Conservation (phyloP, 1,140 invertebrate genomes). For the Drosophila lowei region DNA sequence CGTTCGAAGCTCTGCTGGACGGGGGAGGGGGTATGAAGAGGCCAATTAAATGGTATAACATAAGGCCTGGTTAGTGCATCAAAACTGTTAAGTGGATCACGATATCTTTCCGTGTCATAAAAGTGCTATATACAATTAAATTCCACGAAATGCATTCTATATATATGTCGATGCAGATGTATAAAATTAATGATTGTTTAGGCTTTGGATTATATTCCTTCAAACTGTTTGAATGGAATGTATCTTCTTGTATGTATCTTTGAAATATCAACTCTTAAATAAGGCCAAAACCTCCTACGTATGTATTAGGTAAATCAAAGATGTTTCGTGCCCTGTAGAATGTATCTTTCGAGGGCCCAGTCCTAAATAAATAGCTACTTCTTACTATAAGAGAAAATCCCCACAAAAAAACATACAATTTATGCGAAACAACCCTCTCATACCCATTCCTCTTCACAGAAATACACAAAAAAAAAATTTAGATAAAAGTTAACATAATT, state of each 20-base stretch:
- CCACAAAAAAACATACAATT: constrained; percentile 7
- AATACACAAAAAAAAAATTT: constrained; percentile 58
- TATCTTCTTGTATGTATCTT: not conserved
- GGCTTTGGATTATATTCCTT: too few species aligned
- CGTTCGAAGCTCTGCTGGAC: not conserved
- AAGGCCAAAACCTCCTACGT: not conserved
- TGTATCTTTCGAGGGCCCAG: too few species aligned
- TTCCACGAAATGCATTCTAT: not conserved
- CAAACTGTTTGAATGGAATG: too few species aligned
- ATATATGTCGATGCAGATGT: not conserved
- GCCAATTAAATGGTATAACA: constrained; percentile 24
- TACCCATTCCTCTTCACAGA: not conserved
- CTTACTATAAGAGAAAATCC: constrained; percentile 13
- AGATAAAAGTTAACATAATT: constrained; percentile 74
- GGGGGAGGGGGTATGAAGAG: not conserved
- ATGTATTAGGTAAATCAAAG: too few species aligned
- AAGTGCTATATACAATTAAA: not conserved
- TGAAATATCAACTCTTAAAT: not conserved
- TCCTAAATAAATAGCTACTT: not conserved
- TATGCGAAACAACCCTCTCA: constrained; percentile 21
- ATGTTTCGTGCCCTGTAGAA: too few species aligned
- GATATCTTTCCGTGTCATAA: constrained; percentile 16
- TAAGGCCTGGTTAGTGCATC: constrained; percentile 6
- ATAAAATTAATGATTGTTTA: too few species aligned
- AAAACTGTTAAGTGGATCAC: constrained; percentile 33